phyloP scores from a whole-genome alignment of 2,888 invertebrate species.

The Leuctra nigra region DNA sequence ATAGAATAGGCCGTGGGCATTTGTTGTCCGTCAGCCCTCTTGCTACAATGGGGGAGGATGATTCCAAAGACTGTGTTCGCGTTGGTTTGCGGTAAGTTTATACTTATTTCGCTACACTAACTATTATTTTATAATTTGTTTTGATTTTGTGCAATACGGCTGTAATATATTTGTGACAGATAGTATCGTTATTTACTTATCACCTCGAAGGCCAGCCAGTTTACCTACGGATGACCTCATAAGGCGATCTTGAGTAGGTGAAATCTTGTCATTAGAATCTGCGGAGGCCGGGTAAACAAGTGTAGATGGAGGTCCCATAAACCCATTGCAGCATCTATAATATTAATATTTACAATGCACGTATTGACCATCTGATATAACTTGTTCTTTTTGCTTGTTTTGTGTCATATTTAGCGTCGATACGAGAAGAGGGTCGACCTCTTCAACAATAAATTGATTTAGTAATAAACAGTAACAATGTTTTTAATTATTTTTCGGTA shows the following conservation, averaged over 20 bases:
- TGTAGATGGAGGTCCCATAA: not conserved
- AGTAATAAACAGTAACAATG: no score
- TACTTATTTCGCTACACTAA: not conserved
- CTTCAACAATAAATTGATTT: no score
- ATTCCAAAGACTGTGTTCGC: conserved; percentile 59
- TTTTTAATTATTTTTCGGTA: no score
- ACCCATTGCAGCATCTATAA: not conserved
- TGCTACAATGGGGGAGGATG: conserved; percentile 55
- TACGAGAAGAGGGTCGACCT: no score
- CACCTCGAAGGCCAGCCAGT: conserved; percentile 23
- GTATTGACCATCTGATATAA: not conserved
- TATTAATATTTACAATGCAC: not conserved
- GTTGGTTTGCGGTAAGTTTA: conserved; percentile 58
- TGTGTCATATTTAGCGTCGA: no score
- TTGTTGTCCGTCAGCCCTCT: no score
- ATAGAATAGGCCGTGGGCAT: no score
- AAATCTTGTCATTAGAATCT: conserved; percentile 15
- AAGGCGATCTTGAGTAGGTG: conserved; percentile 18
- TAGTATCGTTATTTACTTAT: conserved; percentile 31
- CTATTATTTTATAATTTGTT: not conserved
- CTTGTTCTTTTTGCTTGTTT: no score
- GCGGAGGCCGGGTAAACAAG: conserved; percentile 20
- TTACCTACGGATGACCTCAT: conserved; percentile 16
- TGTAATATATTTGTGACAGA: conserved; percentile 2
- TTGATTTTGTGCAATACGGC: no score